Conservation (phyloP, 2,888 invertebrate species). For the Craniophora ligustri region DNA sequence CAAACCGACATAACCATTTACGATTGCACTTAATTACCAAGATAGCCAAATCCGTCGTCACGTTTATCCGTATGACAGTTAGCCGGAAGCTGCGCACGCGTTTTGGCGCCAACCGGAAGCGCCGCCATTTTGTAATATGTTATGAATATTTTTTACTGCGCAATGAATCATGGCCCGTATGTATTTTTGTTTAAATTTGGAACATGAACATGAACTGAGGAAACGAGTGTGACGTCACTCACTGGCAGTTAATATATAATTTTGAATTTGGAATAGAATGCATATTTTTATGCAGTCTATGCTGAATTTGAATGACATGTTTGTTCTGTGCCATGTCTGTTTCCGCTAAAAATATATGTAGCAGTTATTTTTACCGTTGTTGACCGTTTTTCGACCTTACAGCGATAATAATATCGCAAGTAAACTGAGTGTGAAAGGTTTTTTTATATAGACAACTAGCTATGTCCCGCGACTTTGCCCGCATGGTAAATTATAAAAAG, state of each 20-base stretch:
- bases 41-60: constrained; percentile 42
- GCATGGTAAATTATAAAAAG: no score
- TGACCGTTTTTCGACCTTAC: no score
- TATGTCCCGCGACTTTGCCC: no score
- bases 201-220: constrained; percentile 11
- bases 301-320: constrained; percentile 4
- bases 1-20: constrained; percentile 38
- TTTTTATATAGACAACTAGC: no score
- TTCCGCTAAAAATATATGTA: no score
- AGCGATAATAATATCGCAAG: no score
- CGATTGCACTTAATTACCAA: constrained; percentile 48
- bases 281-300: constrained; percentile 14
- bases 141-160: constrained; percentile 54
- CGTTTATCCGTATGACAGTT: constrained; percentile 49
- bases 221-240: constrained; percentile 9
- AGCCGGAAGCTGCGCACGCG: constrained; percentile 57
- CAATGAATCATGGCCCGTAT: constrained; percentile 54
- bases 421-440: no score
- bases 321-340: not conserved
- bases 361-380: not conserved
- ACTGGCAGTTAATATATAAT: constrained; percentile 5
- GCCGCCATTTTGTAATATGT: constrained; percentile 57
- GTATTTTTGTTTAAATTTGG: constrained; percentile 40
- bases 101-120: constrained; percentile 72
- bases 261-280: constrained; percentile 18